These are phyloP conservation scores for Rhopilema esculentum DNA, from an alignment of 30 jellyfish, hydroid and myxozoan species.

Conservation along the genomic window DNA sequence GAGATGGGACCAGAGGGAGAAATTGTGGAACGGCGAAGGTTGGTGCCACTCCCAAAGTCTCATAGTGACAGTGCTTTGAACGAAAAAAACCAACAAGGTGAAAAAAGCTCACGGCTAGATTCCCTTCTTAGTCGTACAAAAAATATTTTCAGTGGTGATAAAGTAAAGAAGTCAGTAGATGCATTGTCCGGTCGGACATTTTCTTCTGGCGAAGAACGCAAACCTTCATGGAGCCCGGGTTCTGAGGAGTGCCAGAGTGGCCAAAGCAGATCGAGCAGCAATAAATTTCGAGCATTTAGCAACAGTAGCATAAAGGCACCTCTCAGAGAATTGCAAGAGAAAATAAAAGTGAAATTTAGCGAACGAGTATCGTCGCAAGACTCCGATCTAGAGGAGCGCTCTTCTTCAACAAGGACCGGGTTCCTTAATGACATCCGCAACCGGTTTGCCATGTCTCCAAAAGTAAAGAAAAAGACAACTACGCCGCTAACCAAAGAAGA, in stretches of 20 bases:
- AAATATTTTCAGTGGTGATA: constrained; percentile 49
- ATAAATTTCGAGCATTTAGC: constrained; percentile 11
- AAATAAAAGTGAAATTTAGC: constrained; percentile 60
- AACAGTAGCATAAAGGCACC: constrained; percentile 55
- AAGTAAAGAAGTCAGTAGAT: constrained; percentile 53
- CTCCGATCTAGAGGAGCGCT: constrained; percentile 38
- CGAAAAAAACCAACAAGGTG: constrained; percentile 7
- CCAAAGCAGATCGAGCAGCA: constrained; percentile 2
- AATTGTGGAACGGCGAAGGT: constrained; percentile 47
- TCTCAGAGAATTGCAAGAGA: constrained; percentile 61
- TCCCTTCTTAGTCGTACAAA: constrained; percentile 54
- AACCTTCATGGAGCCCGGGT: constrained; percentile 65
- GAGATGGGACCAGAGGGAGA: constrained; percentile 79
- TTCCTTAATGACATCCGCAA: constrained; percentile 58
- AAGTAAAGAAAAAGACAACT: constrained; percentile 4
- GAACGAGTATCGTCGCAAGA: constrained; percentile 42
- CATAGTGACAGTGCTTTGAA: constrained; percentile 61
- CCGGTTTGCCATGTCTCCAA: constrained; percentile 59
- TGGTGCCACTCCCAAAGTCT: constrained; percentile 61
- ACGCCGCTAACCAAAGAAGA: constrained; percentile 66
- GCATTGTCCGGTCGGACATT: constrained; percentile 27
- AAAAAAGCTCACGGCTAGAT: constrained; percentile 46
- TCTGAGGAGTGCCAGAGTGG: constrained; percentile 21
- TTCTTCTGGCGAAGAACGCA: constrained; percentile 17
- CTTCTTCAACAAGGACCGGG: constrained; percentile 42